Evolutionary conservation across 2,888 invertebrate species (phyloP).

Genomic region (Polyommatus iphigenia): DNA sequence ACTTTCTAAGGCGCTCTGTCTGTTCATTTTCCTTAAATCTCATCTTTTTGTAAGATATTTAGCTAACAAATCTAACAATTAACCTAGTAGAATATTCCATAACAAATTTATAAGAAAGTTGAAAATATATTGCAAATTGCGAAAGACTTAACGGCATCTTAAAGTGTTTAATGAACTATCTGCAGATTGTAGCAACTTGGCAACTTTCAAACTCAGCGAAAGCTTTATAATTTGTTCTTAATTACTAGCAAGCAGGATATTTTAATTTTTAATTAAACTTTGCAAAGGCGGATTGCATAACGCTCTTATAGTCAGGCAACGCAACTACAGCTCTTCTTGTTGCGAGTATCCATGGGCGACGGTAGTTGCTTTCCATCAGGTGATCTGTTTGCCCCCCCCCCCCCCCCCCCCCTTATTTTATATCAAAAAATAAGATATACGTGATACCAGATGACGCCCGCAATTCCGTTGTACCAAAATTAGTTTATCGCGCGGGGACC

Average conservation of each 20-base stretch:
- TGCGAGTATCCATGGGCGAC: too few species aligned
- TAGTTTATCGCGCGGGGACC: too few species aligned
- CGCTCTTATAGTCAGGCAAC: too few species aligned
- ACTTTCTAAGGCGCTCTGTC: too few species aligned
- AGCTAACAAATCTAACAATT: too few species aligned
- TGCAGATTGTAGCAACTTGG: neutral
- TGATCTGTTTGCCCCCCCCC: too few species aligned
- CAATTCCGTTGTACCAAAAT: too few species aligned
- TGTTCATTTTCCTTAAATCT: neutral
- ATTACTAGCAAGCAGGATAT: neutral
- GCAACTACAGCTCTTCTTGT: too few species aligned
- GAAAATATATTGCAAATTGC: neutral
- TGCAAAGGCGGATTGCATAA: neutral
- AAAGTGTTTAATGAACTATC: neutral
- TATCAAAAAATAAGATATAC: too few species aligned
- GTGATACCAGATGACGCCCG: too few species aligned
- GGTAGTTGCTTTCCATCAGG: too few species aligned
- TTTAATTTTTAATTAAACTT: neutral
- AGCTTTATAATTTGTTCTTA: neutral
- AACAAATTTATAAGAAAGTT: neutral
- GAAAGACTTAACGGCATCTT: neutral
- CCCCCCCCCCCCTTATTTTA: too few species aligned
- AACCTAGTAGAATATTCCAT: neutral
- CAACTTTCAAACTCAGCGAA: neutral
- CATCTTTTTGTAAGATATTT: neutral